A percentile compares a stretch with the other conserved stretches of the same genome.
Conservation (phyloP, 1,140 invertebrate genomes). For the Eulimnadia texana region DNA sequence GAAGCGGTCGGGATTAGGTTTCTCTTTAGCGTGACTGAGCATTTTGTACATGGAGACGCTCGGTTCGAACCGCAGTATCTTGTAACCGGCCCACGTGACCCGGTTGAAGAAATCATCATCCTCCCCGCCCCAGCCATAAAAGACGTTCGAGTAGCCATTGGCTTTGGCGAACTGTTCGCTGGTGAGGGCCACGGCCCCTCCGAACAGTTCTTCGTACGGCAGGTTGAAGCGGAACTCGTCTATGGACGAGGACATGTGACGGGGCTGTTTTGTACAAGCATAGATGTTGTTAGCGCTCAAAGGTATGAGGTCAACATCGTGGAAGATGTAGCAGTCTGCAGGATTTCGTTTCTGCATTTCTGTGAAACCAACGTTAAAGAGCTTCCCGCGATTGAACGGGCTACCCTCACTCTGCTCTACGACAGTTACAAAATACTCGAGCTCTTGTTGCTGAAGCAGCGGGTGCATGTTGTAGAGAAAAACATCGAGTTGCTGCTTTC, state of each 20-base stretch:
- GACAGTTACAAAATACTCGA: constrained; percentile 77
- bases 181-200: constrained; percentile 52
- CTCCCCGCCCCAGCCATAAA: constrained; percentile 77
- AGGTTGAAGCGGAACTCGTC: constrained; percentile 67
- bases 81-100: constrained; percentile 35
- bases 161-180: constrained; percentile 53
- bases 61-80: constrained; percentile 53
- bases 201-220: constrained; percentile 55
- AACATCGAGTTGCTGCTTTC: constrained; percentile 56
- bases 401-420: constrained; percentile 64
- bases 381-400: constrained; percentile 82
- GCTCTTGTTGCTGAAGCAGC: constrained; percentile 68
- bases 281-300: constrained; percentile 80
- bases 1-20: constrained; percentile 39
- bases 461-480: constrained; percentile 82
- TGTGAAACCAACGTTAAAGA: constrained; percentile 81
- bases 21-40: constrained; percentile 30
- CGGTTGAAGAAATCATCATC: constrained; percentile 74
- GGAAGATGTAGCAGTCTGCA: constrained; percentile 81
- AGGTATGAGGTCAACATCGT: constrained; percentile 89
- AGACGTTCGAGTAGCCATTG: constrained; percentile 86
- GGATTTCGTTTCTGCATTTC: constrained; percentile 45
- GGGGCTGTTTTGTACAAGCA: constrained; percentile 66
- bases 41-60: constrained; percentile 38
- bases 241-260: constrained; percentile 84